Evolutionary conservation across 1,140 invertebrate genomes (phyloP), one percentile per base, ranked within the genome.

Genomic region (Drosophila azteca): DNA sequence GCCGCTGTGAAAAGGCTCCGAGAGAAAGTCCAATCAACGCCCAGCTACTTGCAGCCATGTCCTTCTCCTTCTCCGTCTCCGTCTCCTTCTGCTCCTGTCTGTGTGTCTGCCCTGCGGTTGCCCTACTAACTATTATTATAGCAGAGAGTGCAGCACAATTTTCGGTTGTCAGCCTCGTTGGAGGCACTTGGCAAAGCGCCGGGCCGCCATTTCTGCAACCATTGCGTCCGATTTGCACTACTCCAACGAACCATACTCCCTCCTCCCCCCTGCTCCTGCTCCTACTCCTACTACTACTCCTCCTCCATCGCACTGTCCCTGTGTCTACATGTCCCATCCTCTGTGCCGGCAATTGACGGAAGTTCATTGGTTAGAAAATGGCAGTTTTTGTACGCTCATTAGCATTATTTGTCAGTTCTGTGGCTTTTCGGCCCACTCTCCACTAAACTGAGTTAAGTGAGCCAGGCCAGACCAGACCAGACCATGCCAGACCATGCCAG

Each of bases 361-460:
- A 88, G 83, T 88, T 88, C 83, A 88, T 88, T 88, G 83, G 83
- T 88, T 88, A 88, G 76, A 79, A 88, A 88, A 88, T 88, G 84
- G 77, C 83, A 88, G 83, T 89, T 88, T 88, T 88, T 88, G 79
- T 88, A 89, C 79, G 84, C 83, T 88, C 83, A 88, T 88, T 88
- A 88, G 83, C 83, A 88, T 88, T 88, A 88, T 88, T 88, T 88
- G 83, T 88, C 83, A 88, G 83, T 87, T 74, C 63, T 82, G 82
- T 68, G 75, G 62, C 74, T 68, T 70, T 81, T 67, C 35, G 72
- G 81, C 49, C 49, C 68, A 31, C 29, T 29, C 55, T 55, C 11
- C 66, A 17, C 41, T 71, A 72, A 48, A 73, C 46, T 44, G 69
- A 64, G 52, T 67, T 48, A 67, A 85, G 77, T 77, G 82, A 76